Evolutionary conservation across 2,797 vertebrate genomes (phyloP).

Genomic region (Pseudocheirus occidentalis): DNA sequence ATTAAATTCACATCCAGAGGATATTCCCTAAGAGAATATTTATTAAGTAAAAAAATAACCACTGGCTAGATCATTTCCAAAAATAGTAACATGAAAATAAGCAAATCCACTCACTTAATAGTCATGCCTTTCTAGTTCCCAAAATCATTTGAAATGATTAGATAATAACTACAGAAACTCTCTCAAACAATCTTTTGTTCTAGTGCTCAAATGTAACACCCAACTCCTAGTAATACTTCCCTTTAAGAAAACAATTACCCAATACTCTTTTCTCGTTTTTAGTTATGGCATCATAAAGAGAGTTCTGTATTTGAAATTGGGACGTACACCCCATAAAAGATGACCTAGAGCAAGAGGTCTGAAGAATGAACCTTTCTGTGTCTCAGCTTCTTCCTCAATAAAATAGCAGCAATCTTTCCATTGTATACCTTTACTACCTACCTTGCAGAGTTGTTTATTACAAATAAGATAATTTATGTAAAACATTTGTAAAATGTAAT

Average conservation of each 20-base stretch:
- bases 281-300: background rate
- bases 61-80: conserved; percentile 5
- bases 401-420: background rate
- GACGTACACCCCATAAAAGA: background rate
- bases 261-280: background rate
- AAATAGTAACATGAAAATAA: conserved; percentile 3
- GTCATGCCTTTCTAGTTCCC: background rate
- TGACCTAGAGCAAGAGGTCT: background rate
- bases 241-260: background rate
- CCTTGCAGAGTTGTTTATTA: background rate
- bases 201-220: background rate
- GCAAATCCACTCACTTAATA: background rate
- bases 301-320: background rate
- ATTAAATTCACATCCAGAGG: conserved; percentile 10
- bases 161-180: background rate
- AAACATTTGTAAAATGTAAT: background rate
- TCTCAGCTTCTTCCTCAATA: background rate
- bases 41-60: conserved; percentile 35
- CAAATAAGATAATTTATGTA: background rate
- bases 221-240: background rate
- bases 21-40: conserved; percentile 40
- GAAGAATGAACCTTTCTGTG: background rate
- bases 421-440: background rate
- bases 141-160: background rate
- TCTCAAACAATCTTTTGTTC: background rate